Conservation (phyloP, 2,888 invertebrate genomes). For the Drosophila testacea region DNA sequence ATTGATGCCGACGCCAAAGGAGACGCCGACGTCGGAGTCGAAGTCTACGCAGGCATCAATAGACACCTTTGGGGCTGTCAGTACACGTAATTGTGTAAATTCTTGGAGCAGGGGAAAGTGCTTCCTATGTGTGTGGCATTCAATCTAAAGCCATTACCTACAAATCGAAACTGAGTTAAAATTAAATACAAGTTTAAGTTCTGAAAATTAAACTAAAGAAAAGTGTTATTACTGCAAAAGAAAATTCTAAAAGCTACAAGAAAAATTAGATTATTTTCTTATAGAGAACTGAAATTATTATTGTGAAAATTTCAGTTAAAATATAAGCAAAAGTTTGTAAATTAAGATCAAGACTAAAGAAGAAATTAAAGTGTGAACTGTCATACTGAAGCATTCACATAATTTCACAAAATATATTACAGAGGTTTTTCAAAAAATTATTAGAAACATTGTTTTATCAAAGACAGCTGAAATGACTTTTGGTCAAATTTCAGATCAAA, state of each 20-base stretch:
- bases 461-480: background rate
- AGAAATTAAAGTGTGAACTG: background rate
- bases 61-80: conserved; percentile 66
- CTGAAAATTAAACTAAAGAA: background rate
- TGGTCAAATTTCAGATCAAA: background rate
- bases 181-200: background rate
- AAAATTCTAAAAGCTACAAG: too few species aligned
- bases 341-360: too few species aligned
- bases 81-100: conserved; percentile 59
- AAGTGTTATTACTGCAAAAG: too few species aligned
- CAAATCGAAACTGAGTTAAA: background rate
- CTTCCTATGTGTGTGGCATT: conserved; percentile 14
- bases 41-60: conserved; percentile 32
- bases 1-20: conserved; percentile 7
- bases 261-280: too few species aligned
- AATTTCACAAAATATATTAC: background rate
- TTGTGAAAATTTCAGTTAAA: too few species aligned
- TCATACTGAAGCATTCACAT: background rate
- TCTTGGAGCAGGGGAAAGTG: conserved; percentile 30
- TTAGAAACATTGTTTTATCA: background rate
- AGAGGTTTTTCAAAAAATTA: background rate
- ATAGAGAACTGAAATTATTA: too few species aligned
- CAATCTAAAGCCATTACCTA: background rate
- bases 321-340: background rate
- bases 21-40: conserved; percentile 11